Evolutionary conservation across 2,797 vertebrate species (phyloP), one percentile per base, ranked within the genome.

Genomic region (Acropternis orthonyx): DNA sequence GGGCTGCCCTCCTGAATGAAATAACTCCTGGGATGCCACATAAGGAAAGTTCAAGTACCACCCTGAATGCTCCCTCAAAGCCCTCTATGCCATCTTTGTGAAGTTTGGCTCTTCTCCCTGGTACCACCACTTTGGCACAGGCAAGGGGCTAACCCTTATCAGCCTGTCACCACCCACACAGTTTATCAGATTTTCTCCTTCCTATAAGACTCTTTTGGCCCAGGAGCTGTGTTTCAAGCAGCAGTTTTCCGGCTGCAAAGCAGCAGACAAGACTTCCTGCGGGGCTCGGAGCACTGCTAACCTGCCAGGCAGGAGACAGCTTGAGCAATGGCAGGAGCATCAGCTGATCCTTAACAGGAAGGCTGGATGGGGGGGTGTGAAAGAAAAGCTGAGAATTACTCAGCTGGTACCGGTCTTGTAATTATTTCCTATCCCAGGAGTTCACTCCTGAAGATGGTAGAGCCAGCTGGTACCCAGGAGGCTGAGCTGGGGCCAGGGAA

Each of bases 321-420:
- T 93, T 95, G 73, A 92, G 91, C 91, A 95, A 96, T 1, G 12
- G 56, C 80, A 90, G 82, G 55, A 92, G 68, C 65, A 92, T 81
- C 92, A 95, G 85, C 82, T 85, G 83, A 91, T 96, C 83, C 85
- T 91, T 92, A 95, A 89, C 78, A 83, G 0, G 2, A 77, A 91
- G 74, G 66, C 67, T 76, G 81, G 30, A 92, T 18, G 36, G 62
- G 68, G n/a, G 54, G 21, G 62, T 84, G 93, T 75, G 73, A 85
- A 91, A 83, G 73, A 71, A 85, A 82, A 94, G 71, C 52, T 58
- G 76, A 84, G 63, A 91, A 90, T 66, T 93, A 48, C 62, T 82
- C 78, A 91, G 62, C 66, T 83, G 22, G 16, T 91, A 72, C 34
- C 46, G 62, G 51, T 46, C 79, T 93, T 89, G 79, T 91, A 88